A percentile compares a stretch with the other conserved stretches of the same genome.
Conservation (phyloP, 2,888 invertebrate genomes). For the Sericinus montela region DNA sequence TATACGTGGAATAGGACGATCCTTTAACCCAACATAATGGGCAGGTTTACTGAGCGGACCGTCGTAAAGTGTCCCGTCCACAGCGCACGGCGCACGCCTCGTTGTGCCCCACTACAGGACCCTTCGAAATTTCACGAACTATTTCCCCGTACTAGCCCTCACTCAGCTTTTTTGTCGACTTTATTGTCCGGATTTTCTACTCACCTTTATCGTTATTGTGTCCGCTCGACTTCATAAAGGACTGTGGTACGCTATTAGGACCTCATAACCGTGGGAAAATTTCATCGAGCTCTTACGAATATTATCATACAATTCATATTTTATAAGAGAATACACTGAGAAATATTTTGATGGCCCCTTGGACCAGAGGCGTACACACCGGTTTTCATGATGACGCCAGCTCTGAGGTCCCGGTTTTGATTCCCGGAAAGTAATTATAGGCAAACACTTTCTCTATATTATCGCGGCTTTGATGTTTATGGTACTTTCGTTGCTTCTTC, state of each 20-base stretch:
- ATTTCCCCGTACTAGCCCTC: conserved; percentile 75
- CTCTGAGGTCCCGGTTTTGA: no score
- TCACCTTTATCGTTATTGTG: conserved; percentile 79
- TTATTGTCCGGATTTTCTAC: conserved; percentile 78
- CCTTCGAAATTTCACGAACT: conserved; percentile 77
- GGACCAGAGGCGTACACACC: no score
- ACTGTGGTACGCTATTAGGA: conserved; percentile 70
- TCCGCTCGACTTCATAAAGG: conserved; percentile 75
- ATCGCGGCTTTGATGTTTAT: no score
- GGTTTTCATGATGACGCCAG: no score
- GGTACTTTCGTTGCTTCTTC: no score
- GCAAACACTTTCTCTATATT: no score
- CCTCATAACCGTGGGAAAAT: conserved; percentile 77
- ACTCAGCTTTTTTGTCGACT: conserved; percentile 73
- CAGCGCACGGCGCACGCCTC: conserved; percentile 27
- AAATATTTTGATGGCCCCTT: no score
- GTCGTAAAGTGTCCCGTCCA: conserved; percentile 74
- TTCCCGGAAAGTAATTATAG: no score
- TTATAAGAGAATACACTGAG: neutral
- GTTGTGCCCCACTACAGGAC: conserved; percentile 47
- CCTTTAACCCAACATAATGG: conserved; percentile 78
- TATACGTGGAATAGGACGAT: conserved; percentile 72
- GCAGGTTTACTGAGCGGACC: conserved; percentile 74
- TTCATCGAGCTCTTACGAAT: conserved; percentile 10
- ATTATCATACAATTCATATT: neutral